Conservation (phyloP, 2,888 invertebrate species). For the Meteorus cinctellus region DNA sequence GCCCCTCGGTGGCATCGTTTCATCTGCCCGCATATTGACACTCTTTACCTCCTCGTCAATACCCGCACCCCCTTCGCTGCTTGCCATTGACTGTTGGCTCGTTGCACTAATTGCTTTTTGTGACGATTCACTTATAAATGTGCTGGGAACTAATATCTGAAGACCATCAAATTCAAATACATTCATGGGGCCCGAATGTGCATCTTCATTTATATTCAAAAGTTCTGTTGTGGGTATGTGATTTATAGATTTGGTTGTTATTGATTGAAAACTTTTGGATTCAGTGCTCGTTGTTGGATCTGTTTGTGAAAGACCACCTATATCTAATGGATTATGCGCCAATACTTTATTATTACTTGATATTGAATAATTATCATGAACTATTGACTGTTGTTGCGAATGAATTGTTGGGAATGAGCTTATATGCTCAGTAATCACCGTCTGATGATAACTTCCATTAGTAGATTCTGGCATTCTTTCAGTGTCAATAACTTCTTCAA, state of each 20-base stretch:
- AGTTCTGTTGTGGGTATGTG: slow-evolving; percentile 68
- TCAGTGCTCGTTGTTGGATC: slow-evolving; percentile 66
- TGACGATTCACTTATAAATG: slow-evolving; percentile 71
- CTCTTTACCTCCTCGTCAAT: slow-evolving; percentile 73
- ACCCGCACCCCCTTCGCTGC: slow-evolving; percentile 69
- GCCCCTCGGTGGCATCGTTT: slow-evolving; percentile 90
- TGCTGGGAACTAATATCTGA: slow-evolving; percentile 71
- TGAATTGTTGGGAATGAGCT: slow-evolving; percentile 61
- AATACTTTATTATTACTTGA: slow-evolving; percentile 48
- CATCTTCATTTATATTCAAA: slow-evolving; percentile 70
- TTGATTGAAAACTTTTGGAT: slow-evolving; percentile 62
- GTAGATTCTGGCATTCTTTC: slow-evolving; percentile 53
- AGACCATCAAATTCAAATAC: slow-evolving; percentile 76
- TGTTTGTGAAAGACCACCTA: slow-evolving; percentile 60
- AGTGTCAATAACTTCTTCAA: slow-evolving; percentile 45
- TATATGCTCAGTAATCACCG: slow-evolving; percentile 62
- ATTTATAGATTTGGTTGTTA: slow-evolving; percentile 59
- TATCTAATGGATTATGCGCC: slow-evolving; percentile 49
- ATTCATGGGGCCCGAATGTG: slow-evolving; percentile 72
- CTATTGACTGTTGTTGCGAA: slow-evolving; percentile 59
- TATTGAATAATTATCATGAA: slow-evolving; percentile 57
- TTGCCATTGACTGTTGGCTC: slow-evolving; percentile 70
- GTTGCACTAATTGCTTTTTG: slow-evolving; percentile 72
- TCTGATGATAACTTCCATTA: slow-evolving; percentile 57
- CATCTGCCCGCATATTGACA: slow-evolving; percentile 87